These are phyloP conservation scores for Australoheros scitulus DNA, from an alignment of 2,113 vertebrate species.

Conservation along the genomic window DNA sequence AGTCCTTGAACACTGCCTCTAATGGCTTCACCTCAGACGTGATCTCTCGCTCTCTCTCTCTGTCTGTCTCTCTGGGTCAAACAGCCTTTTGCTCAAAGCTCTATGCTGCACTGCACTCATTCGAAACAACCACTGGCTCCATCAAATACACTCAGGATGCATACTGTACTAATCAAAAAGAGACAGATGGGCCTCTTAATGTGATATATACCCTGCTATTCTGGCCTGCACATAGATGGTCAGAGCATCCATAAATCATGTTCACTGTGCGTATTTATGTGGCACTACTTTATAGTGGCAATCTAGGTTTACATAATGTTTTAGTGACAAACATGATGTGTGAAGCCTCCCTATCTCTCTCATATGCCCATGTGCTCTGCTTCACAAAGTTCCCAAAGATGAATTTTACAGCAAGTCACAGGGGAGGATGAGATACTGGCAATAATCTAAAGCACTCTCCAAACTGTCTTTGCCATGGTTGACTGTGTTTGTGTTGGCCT, in stretches of 20 bases:
- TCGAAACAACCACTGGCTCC: slow-evolving; percentile 32
- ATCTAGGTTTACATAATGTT: slow-evolving; percentile 41
- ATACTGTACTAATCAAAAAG: slow-evolving; percentile 1
- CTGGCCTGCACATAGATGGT: slow-evolving; percentile 27
- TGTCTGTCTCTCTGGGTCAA: slow-evolving; percentile 16
- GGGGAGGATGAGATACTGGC: slow-evolving; percentile 33
- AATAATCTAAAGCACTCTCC: slow-evolving; percentile 2
- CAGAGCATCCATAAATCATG: slow-evolving; percentile 22
- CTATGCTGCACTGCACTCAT: slow-evolving; percentile 15
- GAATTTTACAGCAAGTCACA: slow-evolving; percentile 20
- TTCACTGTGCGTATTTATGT: slow-evolving; percentile 19
- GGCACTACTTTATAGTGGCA: slow-evolving; percentile 20
- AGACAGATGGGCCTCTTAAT: slow-evolving; percentile 32
- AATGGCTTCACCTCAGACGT: slow-evolving; percentile 60
- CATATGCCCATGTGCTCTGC: background rate
- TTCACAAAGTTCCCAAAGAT: slow-evolving; percentile 12
- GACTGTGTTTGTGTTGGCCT: slow-evolving; percentile 46
- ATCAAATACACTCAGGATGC: slow-evolving; percentile 21
- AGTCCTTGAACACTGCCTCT: slow-evolving; percentile 42
- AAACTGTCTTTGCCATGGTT: slow-evolving; percentile 7
- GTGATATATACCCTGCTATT: slow-evolving; percentile 20
- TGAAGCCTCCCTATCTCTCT: background rate
- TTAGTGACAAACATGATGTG: slow-evolving; percentile 33
- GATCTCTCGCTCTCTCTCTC: slow-evolving; percentile 17
- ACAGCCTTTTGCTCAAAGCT: slow-evolving; percentile 35